These are phyloP conservation scores for Lerista edwardsae DNA, from an alignment of 2,797 vertebrate genomes.

Conservation along the genomic window DNA sequence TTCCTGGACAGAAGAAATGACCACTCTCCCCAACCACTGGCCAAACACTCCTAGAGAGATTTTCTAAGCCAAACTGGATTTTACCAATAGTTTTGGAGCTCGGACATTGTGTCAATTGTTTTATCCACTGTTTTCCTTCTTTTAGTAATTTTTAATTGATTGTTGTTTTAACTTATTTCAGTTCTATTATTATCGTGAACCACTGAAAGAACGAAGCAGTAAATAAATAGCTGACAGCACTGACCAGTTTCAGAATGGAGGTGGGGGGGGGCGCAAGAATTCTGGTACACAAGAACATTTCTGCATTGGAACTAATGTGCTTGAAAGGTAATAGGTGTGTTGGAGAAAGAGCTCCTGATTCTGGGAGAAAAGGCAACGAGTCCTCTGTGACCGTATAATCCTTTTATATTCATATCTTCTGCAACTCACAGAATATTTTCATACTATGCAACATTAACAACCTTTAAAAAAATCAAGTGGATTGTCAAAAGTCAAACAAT, in stretches of 20 bases:
- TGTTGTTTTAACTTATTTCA: background rate
- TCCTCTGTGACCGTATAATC: background rate
- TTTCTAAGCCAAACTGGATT: too few species aligned
- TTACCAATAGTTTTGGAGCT: background rate
- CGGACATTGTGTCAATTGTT: background rate
- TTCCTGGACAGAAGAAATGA: too few species aligned
- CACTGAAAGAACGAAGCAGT: background rate
- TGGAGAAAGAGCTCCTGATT: background rate
- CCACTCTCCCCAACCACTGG: too few species aligned
- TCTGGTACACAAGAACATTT: background rate
- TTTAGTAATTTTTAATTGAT: background rate
- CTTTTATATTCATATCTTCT: background rate
- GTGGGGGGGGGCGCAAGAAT: background rate
- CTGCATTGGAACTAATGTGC: background rate
- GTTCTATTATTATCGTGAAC: background rate
- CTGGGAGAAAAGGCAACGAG: background rate
- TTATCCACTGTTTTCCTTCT: background rate
- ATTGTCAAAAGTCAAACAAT: background rate
- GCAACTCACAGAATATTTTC: background rate
- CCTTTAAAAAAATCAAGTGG: background rate
- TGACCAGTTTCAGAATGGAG: background rate
- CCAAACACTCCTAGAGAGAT: too few species aligned
- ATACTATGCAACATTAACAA: background rate
- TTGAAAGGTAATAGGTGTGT: background rate
- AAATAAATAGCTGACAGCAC: background rate